Percentiles rank a stretch among this genome's conserved stretches.
Evolutionary conservation across 2,113 vertebrate genomes (phyloP).

Genomic region (Zosterops pallidus): DNA sequence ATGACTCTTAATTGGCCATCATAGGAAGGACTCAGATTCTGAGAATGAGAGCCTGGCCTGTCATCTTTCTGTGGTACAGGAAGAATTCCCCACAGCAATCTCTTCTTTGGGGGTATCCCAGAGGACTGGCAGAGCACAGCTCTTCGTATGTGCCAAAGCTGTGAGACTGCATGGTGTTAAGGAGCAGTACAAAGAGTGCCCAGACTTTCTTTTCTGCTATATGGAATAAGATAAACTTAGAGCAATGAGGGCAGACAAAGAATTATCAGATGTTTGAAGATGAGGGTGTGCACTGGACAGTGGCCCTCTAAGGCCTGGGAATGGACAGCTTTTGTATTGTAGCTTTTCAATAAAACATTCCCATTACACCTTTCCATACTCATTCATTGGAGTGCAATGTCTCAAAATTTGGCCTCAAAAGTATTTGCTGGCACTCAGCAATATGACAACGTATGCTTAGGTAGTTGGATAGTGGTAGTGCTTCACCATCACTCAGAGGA

Average conservation of each 20-base stretch:
- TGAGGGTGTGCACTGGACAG: background rate
- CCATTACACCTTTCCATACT: background rate
- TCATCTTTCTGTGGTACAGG: background rate
- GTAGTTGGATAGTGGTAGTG: background rate
- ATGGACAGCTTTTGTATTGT: background rate
- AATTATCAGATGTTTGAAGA: background rate
- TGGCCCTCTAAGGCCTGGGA: background rate
- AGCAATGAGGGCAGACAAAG: background rate
- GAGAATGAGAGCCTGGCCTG: background rate
- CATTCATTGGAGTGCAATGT: background rate
- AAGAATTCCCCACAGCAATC: background rate
- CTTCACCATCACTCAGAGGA: background rate
- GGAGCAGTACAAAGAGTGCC: background rate
- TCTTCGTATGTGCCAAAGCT: accelerated
- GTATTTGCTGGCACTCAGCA: background rate
- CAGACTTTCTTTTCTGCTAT: background rate
- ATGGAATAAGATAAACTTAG: background rate
- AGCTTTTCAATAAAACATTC: background rate
- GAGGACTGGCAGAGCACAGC: background rate
- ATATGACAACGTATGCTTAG: background rate
- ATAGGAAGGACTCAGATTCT: background rate
- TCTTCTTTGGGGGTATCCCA: background rate
- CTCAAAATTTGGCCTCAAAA: background rate
- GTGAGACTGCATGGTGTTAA: background rate
- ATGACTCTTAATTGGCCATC: background rate